Base-by-base conservation (phyloP, 2,797 vertebrate genomes). In the Hybognathus amarus region DNA sequence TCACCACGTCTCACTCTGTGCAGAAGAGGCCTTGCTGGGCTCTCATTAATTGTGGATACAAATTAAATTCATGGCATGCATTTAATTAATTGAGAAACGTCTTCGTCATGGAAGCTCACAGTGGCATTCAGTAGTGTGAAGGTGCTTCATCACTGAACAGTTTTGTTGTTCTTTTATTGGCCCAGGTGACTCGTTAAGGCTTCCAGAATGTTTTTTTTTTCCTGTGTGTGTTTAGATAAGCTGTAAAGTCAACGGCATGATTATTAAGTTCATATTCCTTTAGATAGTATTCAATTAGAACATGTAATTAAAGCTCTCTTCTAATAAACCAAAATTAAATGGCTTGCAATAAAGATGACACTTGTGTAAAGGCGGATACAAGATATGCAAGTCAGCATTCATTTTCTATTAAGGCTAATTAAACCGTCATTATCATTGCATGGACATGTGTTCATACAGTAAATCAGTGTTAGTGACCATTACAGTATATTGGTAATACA, bases 41-140 rank as follows among this genome's bases (percentile, higher is more conserved):
- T 83, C 80, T 84, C 86, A 85, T 88, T 88, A 88, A 80, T 83
- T 56, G 47, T 11, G 54, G 69, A 63, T 59, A 42, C 75, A 82
- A 82, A 87, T 77, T 70, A 82, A 85, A 87, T 86, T 84, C 61
- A 81, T 69, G 83, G 56, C 45, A 69, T 74, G 75, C 69, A 59
- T 84, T 81, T 74, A 86, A 86, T 85, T 87, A 86, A 87, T 87
- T 84, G 68, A 73, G 67, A 86, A 86, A 88, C 70, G 59, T 84
- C 77, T 79, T 80, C 59, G 63, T 80, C 63, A 80, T 76, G 38
- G 63, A 87, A 80, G 54, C 82, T 67, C 61, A 79, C 38, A 5
- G 83, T 77, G 52, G 50, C 82, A 75, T 71, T 78, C 18, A 68
- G 27, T 47, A 68, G 15, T 18, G 18, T 71, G 85, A 79, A 63